A percentile compares a stretch with the other conserved stretches of the same genome.
phyloP scores from a whole-genome alignment of 2,113 vertebrate genomes.

The Mobula hypostoma region DNA sequence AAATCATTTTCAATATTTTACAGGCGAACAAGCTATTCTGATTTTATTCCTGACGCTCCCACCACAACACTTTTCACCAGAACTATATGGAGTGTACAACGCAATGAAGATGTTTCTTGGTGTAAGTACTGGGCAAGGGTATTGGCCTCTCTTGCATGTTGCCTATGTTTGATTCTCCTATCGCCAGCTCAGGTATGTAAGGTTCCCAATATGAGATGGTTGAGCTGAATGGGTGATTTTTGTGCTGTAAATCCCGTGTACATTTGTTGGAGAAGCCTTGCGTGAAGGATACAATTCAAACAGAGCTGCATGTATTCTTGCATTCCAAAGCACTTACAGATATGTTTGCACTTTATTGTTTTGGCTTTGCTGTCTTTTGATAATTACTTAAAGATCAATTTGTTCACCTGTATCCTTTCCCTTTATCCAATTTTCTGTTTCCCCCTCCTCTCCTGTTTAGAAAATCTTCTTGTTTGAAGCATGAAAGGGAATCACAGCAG shows the following conservation, averaged over 20 bases:
- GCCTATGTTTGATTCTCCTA: neutral
- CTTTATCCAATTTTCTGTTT: neutral
- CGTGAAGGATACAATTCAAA: neutral
- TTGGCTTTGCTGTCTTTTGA: neutral
- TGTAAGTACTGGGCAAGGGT: neutral
- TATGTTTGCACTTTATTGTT: neutral
- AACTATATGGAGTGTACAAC: constrained; percentile 15
- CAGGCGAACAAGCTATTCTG: constrained; percentile 15
- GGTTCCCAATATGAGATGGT: neutral
- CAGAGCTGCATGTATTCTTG: neutral
- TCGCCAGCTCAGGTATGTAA: neutral
- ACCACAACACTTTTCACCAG: neutral
- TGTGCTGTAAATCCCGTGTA: neutral
- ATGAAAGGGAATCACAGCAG: neutral
- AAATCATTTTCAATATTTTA: neutral
- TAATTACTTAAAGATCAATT: neutral
- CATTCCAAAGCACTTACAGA: neutral
- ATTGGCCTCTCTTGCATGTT: neutral
- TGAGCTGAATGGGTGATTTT: neutral
- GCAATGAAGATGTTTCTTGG: constrained; percentile 19
- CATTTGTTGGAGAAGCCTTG: neutral
- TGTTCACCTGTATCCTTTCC: neutral
- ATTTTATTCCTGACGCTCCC: constrained; percentile 22
- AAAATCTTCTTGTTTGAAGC: neutral
- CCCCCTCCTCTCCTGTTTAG: neutral